Conservation (phyloP, 1,140 invertebrate species). For the Zaprionus lachaisei region DNA sequence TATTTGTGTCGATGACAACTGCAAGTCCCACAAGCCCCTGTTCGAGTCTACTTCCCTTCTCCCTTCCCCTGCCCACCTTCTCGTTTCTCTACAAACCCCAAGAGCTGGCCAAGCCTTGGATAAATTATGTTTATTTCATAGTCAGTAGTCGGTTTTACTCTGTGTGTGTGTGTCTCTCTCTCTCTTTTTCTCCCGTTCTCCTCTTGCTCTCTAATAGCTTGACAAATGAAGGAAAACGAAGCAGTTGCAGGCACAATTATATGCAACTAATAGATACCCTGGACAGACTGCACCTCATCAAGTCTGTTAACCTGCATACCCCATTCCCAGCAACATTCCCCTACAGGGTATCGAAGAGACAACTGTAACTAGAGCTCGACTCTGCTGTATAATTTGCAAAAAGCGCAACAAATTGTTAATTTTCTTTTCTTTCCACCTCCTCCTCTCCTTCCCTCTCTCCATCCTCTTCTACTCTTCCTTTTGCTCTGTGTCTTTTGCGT, state of each 20-base stretch:
- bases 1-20: constrained; percentile 22
- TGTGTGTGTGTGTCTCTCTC: neutral
- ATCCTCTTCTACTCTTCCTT: neutral
- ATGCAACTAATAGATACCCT: neutral
- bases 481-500: constrained; percentile 24
- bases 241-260: neutral
- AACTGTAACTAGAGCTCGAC: constrained; percentile 41
- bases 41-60: neutral
- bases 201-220: constrained; percentile 60
- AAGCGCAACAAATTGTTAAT: constrained; percentile 81
- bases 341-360: constrained; percentile 27
- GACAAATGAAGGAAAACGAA: constrained; percentile 66
- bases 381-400: constrained; percentile 72
- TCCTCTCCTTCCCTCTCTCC: constrained; percentile 10
- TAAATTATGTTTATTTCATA: constrained; percentile 77
- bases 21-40: constrained; percentile 26
- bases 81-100: neutral
- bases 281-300: neutral
- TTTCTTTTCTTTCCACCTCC: constrained; percentile 63
- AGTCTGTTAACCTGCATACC: neutral
- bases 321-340: neutral
- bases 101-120: constrained; percentile 43
- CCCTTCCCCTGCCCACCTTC: constrained; percentile 7
- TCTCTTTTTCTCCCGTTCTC: constrained; percentile 17
- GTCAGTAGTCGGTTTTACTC: constrained; percentile 38